Conservation (phyloP, 2,888 invertebrate genomes). For the Eubasilissa splendida region DNA sequence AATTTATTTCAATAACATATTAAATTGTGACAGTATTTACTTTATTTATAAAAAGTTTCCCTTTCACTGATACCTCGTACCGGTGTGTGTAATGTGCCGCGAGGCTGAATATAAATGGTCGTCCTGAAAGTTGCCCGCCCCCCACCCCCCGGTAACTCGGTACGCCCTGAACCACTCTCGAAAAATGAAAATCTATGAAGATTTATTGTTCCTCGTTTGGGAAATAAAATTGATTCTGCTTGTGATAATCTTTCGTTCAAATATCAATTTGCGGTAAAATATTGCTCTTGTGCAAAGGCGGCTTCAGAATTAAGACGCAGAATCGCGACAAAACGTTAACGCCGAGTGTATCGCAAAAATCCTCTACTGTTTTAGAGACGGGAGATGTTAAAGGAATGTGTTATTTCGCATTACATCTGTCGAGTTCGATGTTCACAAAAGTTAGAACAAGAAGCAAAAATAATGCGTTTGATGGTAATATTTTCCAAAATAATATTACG, state of each 20-base stretch:
- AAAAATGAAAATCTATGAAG: conserved; percentile 19
- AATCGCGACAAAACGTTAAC: background rate
- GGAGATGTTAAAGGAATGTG: too few relatives aligned
- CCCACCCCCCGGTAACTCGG: background rate
- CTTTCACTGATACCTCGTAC: background rate
- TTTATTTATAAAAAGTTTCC: background rate
- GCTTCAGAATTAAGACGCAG: background rate
- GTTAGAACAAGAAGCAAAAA: too few relatives aligned
- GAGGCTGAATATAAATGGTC: conserved; percentile 15
- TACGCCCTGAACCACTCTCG: background rate
- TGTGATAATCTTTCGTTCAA: background rate
- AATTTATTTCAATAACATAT: too few relatives aligned
- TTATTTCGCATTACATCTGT: too few relatives aligned
- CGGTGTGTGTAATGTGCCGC: background rate
- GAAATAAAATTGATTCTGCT: background rate
- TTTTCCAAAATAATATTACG: too few relatives aligned
- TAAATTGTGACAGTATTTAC: background rate
- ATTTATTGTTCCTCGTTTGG: background rate
- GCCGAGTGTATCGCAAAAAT: too few relatives aligned
- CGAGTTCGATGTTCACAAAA: too few relatives aligned
- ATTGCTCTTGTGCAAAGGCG: background rate
- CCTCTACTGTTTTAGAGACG: too few relatives aligned
- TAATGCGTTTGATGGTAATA: too few relatives aligned
- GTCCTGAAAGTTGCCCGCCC: background rate
- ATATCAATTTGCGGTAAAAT: conserved; percentile 16